These are phyloP conservation scores for Falco concolor DNA, from an alignment of 2,797 vertebrate species.

Conservation along the genomic window DNA sequence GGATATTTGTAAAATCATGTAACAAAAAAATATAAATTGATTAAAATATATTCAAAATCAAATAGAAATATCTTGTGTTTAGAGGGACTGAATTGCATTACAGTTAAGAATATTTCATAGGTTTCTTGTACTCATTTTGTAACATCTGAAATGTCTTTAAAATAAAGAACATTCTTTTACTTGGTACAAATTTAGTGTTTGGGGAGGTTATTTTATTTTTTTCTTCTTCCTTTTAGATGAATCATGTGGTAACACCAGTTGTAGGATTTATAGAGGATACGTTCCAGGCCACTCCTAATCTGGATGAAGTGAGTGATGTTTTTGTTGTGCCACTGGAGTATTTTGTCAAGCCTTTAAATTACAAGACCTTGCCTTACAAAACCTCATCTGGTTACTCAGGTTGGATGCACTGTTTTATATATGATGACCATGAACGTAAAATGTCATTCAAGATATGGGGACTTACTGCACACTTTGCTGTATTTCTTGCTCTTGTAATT, in stretches of 20 bases:
- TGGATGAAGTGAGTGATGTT: slow-evolving; percentile 85
- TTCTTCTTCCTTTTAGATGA: slow-evolving; percentile 64
- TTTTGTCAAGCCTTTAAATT: slow-evolving; percentile 76
- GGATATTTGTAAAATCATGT: background rate
- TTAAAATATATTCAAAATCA: background rate
- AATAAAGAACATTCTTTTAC: background rate
- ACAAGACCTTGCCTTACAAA: slow-evolving; percentile 27
- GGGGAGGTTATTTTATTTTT: background rate
- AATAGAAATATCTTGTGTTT: background rate
- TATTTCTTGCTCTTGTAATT: slow-evolving; percentile 78
- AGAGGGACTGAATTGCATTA: background rate
- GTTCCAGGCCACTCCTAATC: slow-evolving; percentile 82
- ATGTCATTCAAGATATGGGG: slow-evolving; percentile 82
- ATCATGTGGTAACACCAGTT: slow-evolving; percentile 84
- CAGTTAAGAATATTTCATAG: background rate
- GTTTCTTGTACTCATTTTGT: background rate
- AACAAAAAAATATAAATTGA: background rate
- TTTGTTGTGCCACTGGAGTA: slow-evolving; percentile 87
- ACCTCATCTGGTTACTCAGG: background rate
- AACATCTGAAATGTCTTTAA: background rate
- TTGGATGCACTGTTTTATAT: slow-evolving; percentile 78
- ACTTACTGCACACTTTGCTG: slow-evolving; percentile 81
- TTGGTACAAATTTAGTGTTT: background rate
- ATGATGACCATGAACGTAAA: slow-evolving; percentile 69
- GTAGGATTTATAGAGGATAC: slow-evolving; percentile 86